These are phyloP conservation scores for Melanerpes formicivorus DNA, from an alignment of 2,113 vertebrate genomes.

Conservation along the genomic window DNA sequence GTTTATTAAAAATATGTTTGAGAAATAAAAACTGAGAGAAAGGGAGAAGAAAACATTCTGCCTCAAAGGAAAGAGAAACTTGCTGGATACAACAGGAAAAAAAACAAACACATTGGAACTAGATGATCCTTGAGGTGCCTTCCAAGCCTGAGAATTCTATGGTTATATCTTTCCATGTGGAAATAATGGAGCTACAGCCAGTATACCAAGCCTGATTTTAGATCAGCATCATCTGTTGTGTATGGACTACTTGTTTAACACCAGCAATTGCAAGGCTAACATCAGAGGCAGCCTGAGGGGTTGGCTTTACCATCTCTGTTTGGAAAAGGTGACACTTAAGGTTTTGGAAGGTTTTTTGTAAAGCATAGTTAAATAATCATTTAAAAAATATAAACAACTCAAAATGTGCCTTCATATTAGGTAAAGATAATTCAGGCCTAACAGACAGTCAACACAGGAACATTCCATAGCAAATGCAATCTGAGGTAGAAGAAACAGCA, in stretches of 20 bases:
- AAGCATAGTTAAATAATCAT: not conserved
- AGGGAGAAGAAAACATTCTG: not conserved
- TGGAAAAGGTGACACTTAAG: not conserved
- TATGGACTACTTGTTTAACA: not conserved
- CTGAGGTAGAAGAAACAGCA: not conserved
- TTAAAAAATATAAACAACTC: not conserved
- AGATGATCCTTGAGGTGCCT: too few relatives aligned
- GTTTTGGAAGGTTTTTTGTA: not conserved
- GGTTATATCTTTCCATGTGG: constrained; percentile 20
- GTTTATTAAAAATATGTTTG: constrained; percentile 2
- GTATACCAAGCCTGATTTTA: not conserved
- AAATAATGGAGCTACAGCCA: constrained; percentile 21
- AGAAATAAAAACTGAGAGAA: not conserved
- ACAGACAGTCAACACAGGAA: not conserved
- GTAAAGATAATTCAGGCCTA: not conserved
- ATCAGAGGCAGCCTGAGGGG: not conserved
- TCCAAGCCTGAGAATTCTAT: too few relatives aligned
- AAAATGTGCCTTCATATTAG: not conserved
- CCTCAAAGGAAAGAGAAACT: constrained; percentile 5
- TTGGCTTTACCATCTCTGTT: not conserved
- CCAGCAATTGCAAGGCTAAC: not conserved
- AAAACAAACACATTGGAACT: not conserved
- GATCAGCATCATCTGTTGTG: constrained; percentile 12
- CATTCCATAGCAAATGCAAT: not conserved
- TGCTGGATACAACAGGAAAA: not conserved